Evolutionary conservation across 2,888 invertebrate genomes (phyloP), one percentile per base, ranked within the genome.

Genomic region (Abrostola tripartita): DNA sequence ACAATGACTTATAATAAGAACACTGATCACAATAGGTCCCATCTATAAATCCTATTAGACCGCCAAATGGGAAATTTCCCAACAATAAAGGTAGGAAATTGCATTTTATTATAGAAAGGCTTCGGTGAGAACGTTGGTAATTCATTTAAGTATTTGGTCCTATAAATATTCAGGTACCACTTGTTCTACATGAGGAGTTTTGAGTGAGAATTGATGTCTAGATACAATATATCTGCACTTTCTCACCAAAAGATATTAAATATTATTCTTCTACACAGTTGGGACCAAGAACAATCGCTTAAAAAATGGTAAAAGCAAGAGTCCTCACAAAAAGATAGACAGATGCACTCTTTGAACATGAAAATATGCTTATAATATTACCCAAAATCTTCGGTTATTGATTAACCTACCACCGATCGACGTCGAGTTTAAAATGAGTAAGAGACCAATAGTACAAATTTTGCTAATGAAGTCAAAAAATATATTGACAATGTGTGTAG

Each of bases 11-110:
- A 47, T 69, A 58, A 52, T 58, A 68, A 64, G 76, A 78, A 68
- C 55, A 74, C 49, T 66, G 68, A 69, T 57, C 65, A 79, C 79
- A 79, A 79, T 72, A 47, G 71, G 55, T 12, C n/a, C 68, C 66
- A 60, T 71, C 61, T 68, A 71, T 64, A 70, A 73, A 74, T 52
- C 71, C 66, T 71, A 71, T 71, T 73, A 74, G 44, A 57, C 44
- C 53, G 12, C 52, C 66, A 52, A 73, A 79, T 79, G 63, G 78
- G 69, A 75, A 77, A 74, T 74, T 76, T 76, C 56, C 69, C 37
- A 74, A 82, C 81, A 84, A 81, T 81, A 69, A 65, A 71, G 71
- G 61, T 58, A 65, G 79, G 60, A 84, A 83, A 83, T 84, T 81
- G 79, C 74, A 81, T 78, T 84, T 78, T 81, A 74, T 69, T 68